Percentiles rank a stretch among this genome's conserved stretches.
phyloP scores from a whole-genome alignment of 2,113 vertebrate species.

The Paraplagusia blochii region DNA sequence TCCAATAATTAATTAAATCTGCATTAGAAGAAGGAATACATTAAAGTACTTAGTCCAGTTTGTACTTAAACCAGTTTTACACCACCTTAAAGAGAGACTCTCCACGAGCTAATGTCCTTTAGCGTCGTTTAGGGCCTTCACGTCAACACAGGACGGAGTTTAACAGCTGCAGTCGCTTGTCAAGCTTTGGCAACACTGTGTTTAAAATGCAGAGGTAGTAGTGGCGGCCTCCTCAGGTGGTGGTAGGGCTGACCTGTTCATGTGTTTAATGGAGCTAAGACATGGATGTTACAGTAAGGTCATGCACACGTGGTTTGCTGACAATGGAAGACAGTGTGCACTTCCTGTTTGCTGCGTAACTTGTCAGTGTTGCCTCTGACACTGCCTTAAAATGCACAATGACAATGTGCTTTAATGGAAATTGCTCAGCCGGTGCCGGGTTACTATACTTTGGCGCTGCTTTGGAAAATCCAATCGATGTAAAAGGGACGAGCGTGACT shows the following conservation, averaged over 20 bases:
- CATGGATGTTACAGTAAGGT: slow-evolving; percentile 14
- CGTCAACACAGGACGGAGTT: slow-evolving; percentile 26
- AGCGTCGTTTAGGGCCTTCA: slow-evolving; percentile 15
- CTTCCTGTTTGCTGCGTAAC: slow-evolving; percentile 5
- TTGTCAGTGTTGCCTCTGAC: slow-evolving; percentile 20
- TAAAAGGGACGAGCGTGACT: slow-evolving; percentile 11
- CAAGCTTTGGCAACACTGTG: not conserved
- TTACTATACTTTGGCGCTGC: too few species aligned
- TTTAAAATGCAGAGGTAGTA: slow-evolving; percentile 2
- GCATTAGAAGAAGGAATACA: too few species aligned
- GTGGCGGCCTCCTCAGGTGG: not conserved
- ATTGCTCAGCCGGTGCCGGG: too few species aligned
- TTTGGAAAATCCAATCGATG: too few species aligned
- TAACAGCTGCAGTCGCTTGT: not conserved
- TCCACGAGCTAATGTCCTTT: slow-evolving; percentile 13
- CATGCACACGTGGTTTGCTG: slow-evolving; percentile 25
- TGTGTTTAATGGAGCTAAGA: slow-evolving; percentile 7
- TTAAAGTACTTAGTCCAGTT: too few species aligned
- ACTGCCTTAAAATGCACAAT: not conserved
- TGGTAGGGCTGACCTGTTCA: slow-evolving; percentile 1
- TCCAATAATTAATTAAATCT: too few species aligned
- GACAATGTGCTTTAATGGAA: too few species aligned
- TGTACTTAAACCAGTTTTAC: slow-evolving; percentile 14
- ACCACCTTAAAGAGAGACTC: slow-evolving; percentile 41
- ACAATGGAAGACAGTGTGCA: slow-evolving; percentile 33